Evolutionary conservation across 2,113 vertebrate genomes (phyloP).

Genomic region (Alexandromys fortis): DNA sequence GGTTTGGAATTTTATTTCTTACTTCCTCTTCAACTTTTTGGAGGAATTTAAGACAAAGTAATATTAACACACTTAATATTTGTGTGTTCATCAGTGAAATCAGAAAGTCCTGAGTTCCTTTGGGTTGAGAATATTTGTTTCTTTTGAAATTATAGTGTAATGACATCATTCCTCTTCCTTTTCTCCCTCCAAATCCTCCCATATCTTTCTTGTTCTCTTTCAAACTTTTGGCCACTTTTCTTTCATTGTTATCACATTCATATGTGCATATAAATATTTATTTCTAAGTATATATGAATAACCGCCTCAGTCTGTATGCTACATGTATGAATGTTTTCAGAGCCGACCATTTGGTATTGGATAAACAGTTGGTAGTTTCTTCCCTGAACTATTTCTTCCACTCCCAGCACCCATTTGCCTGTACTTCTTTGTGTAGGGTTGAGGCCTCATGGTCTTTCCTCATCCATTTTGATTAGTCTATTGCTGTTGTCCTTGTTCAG

Average conservation of each 20-base stretch:
- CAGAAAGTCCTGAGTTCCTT: neutral
- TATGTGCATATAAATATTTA: neutral
- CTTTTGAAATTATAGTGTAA: neutral
- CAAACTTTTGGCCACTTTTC: neutral
- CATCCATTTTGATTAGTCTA: neutral
- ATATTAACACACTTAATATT: neutral
- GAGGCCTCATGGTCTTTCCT: neutral
- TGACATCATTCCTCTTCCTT: neutral
- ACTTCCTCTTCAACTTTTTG: neutral
- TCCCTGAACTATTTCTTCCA: neutral
- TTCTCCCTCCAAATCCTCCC: too few species aligned
- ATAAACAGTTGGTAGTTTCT: neutral
- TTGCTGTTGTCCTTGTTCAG: neutral
- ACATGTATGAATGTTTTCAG: neutral
- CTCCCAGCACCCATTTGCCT: neutral
- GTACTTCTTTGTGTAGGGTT: neutral
- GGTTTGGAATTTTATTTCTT: neutral
- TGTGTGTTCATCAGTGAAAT: neutral
- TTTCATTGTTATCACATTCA: neutral
- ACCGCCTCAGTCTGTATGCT: neutral
- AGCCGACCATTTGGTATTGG: neutral
- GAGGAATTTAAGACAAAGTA: neutral
- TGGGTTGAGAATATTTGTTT: neutral
- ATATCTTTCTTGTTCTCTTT: neutral
- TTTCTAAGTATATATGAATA: too few species aligned